Conservation (phyloP, 2,888 invertebrate species). For the Tenthredo scrophulariae region DNA sequence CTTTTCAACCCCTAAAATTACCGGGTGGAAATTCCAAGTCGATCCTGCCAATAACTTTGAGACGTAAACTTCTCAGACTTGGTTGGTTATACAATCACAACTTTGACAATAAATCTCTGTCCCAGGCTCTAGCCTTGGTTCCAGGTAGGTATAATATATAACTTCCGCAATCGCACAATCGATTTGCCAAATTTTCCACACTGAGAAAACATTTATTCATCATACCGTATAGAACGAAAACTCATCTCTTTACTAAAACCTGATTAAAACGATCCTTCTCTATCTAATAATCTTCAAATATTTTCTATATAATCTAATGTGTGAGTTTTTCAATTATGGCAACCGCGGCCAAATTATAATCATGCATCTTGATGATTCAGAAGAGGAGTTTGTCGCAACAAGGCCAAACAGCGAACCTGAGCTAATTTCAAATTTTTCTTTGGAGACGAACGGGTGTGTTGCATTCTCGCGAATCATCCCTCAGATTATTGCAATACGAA, state of each 20-base stretch:
- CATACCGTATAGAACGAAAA: background rate
- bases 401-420: no score
- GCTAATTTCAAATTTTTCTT: no score
- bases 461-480: no score
- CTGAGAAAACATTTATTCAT: background rate
- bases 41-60: constrained; percentile 47
- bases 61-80: constrained; percentile 47
- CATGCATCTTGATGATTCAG: no score
- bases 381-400: no score
- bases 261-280: no score
- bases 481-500: no score
- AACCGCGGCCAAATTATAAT: no score
- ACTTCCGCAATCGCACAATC: constrained; percentile 66
- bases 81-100: constrained; percentile 66
- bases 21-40: constrained; percentile 37
- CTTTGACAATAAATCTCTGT: constrained; percentile 70
- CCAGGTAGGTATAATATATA: constrained; percentile 46
- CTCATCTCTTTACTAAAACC: background rate
- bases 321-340: no score
- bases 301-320: no score
- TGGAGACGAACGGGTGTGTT: no score
- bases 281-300: no score
- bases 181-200: constrained; percentile 57
- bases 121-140: constrained; percentile 52
- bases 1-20: constrained; percentile 34